Conservation (phyloP, 2,888 invertebrate genomes). For the Zhengitettix transpicula region DNA sequence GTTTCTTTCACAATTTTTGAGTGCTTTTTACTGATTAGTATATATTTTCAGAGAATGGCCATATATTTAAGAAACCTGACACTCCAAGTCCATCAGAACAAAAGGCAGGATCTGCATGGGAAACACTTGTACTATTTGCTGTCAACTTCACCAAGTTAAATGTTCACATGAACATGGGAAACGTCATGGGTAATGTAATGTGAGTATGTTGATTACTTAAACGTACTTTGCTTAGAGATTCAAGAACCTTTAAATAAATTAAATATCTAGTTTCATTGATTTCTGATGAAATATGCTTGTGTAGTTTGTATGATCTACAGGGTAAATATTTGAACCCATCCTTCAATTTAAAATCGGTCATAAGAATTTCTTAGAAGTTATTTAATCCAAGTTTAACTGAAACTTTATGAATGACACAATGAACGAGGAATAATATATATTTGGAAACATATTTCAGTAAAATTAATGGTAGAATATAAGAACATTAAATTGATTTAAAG, state of each 20-base stretch:
- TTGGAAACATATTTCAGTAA: no score
- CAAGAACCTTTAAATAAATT: no score
- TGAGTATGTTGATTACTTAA: slow-evolving; percentile 25
- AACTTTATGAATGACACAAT: no score
- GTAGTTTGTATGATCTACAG: no score
- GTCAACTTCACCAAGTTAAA: slow-evolving; percentile 91
- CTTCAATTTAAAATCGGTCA: no score
- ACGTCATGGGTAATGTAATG: slow-evolving; percentile 96
- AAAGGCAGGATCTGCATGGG: slow-evolving; percentile 69
- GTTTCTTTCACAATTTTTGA: no score
- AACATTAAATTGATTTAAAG: not conserved
- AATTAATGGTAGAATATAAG: not conserved
- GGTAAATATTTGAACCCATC: no score
- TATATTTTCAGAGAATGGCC: slow-evolving; percentile 28
- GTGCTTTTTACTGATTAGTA: no score
- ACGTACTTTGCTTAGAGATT: not conserved
- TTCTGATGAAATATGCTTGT: not conserved
- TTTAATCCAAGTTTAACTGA: no score
- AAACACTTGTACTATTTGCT: slow-evolving; percentile 87
- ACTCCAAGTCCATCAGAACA: slow-evolving; percentile 41
- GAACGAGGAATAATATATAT: no score
- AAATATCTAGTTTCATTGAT: not conserved
- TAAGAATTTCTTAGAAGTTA: no score
- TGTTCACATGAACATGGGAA: slow-evolving; percentile 98
- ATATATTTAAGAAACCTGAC: slow-evolving; percentile 32